Conservation (phyloP, 92 coral and sea anemone genomes). For the Zoanthus gigantus region DNA sequence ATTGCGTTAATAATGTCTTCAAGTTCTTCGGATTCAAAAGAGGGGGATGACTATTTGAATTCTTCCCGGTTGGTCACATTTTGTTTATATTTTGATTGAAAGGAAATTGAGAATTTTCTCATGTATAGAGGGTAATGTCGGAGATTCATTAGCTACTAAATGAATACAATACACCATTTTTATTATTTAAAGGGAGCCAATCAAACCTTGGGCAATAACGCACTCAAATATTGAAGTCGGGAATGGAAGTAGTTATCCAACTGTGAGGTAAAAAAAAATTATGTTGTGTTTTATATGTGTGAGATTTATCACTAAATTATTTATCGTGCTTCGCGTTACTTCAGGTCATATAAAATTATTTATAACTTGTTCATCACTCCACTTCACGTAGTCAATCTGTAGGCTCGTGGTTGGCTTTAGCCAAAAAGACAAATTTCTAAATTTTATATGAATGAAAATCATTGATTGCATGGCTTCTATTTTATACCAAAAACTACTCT, state of each 20-base stretch:
- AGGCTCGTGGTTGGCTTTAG: background rate
- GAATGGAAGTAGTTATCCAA: slow-evolving; percentile 35
- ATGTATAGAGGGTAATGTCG: background rate
- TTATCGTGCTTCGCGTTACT: background rate
- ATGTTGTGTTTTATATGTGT: background rate
- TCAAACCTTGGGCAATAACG: slow-evolving; percentile 79
- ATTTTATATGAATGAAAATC: background rate
- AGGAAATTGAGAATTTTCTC: background rate
- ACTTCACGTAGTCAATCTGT: background rate
- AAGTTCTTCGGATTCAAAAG: slow-evolving; percentile 72
- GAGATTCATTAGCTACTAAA: background rate
- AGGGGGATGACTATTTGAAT: slow-evolving; percentile 15
- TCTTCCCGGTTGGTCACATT: slow-evolving; percentile 9
- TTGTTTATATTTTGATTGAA: slow-evolving; percentile 28
- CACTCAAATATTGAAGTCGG: slow-evolving; percentile 80
- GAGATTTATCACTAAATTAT: slow-evolving; percentile 11
- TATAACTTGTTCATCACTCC: background rate
- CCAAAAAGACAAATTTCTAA: background rate
- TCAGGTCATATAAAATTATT: background rate
- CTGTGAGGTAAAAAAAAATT: slow-evolving; percentile 9
- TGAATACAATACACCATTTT: background rate
- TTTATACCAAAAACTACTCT: too few species aligned
- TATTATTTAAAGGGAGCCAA: slow-evolving; percentile 57
- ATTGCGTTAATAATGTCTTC: slow-evolving; percentile 57
- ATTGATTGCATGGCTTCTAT: too few species aligned